Evolutionary conservation across 1,140 invertebrate genomes (phyloP), one percentile per base, ranked within the genome.

Genomic region (Schlechtendalia chinensis): DNA sequence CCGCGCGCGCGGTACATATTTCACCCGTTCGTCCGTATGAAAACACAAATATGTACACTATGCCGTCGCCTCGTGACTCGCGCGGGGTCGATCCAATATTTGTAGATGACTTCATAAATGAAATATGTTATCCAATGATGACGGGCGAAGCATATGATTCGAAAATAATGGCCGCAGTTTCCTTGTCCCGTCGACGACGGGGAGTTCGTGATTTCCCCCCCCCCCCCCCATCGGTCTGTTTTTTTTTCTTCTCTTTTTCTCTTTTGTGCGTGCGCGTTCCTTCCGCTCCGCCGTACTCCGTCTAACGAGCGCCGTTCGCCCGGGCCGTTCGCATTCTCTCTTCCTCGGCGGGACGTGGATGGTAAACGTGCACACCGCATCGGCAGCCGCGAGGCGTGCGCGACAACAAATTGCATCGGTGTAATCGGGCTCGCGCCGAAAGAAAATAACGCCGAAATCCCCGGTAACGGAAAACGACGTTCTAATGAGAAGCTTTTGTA

Each of bases 41-140:
- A 39, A 39, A 67, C 0, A 61, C 12, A 58, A 6, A 29, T 29
- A 19, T 29, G 29, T 19, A 63, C 27, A 58, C 27, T n/a, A 63
- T 19, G 19, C 59, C 2, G 16, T 54, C 8, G 22, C 27, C 22
- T 17, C 6, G 16, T 72, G 22, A 72, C 69, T 53, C 27, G 29
- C 27, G 29, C 24, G 29, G 22, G 19, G 50, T 50, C 69, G 45
- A 53, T 72, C 69, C 53, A 72, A 72, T 72, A 72, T 72, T 47
- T 72, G 69, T 72, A 29, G 69, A 72, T 47, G 45, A 27, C 24
- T 47, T 72, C 69, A 72, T 72, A 74, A 74, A 74, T 74, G 71
- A 74, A 74, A 74, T 53, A 74, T 74, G 47, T 54, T 19, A 74
- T 74, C 24, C 47, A 74, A 74, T 54, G 27, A 74, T 32, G 71